phyloP scores from a whole-genome alignment of 2,113 vertebrate species.

The Mesembrinibis cayennensis region DNA sequence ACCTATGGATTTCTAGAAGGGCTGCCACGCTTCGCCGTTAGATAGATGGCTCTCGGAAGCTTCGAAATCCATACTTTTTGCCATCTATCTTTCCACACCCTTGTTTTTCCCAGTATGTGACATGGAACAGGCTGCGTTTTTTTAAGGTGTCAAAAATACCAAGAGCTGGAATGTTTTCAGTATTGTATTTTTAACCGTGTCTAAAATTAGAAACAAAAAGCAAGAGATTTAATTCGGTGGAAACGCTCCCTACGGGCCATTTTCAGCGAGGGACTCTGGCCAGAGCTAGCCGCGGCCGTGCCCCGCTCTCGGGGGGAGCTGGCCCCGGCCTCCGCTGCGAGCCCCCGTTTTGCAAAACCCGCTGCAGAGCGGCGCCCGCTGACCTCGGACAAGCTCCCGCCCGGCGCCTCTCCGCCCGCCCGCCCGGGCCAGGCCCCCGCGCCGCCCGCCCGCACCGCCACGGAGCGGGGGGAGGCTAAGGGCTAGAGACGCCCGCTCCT shows the following conservation, averaged over 20 bases:
- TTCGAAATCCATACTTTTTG: constrained; percentile 6
- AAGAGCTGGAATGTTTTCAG: constrained; percentile 21
- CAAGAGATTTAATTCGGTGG: background rate
- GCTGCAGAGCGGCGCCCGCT: background rate
- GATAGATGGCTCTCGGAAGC: background rate
- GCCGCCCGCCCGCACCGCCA: background rate
- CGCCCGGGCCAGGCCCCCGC: too few relatives aligned
- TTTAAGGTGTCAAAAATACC: constrained; percentile 44
- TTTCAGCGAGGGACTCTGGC: background rate
- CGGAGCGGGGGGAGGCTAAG: too few relatives aligned
- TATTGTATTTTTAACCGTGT: constrained; percentile 4
- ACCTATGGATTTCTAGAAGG: background rate
- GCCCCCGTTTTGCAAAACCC: background rate
- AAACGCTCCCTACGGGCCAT: background rate
- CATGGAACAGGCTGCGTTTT: constrained; percentile 16
- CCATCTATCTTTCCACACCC: constrained; percentile 13
- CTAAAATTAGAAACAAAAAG: constrained; percentile 25
- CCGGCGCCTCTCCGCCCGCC: background rate
- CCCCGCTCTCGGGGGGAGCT: background rate
- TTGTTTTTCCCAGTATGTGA: constrained; percentile 61
- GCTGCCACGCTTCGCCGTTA: background rate
- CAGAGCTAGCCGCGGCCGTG: background rate
- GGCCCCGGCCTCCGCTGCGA: background rate
- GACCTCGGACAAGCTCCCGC: background rate
- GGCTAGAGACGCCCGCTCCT: background rate